Conservation (phyloP, 2,113 vertebrate species). For the Rynchops niger region DNA sequence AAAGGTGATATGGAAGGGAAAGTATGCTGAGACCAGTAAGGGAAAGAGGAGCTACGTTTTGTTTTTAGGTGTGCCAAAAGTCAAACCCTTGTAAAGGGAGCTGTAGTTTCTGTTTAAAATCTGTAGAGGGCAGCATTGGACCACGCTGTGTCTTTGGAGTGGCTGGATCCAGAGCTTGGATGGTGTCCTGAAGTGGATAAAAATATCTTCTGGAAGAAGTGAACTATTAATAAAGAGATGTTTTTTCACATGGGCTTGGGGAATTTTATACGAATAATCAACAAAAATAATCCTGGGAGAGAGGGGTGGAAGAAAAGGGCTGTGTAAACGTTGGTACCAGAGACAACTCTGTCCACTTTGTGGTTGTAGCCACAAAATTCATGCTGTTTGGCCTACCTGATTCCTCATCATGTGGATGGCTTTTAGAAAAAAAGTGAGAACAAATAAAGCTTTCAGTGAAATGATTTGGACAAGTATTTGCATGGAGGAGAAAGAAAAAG, state of each 20-base stretch:
- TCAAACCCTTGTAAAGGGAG: accelerated
- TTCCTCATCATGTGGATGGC: not conserved
- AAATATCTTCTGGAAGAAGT: not conserved
- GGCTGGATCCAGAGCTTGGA: not conserved
- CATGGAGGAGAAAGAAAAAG: not conserved
- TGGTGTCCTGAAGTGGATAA: not conserved
- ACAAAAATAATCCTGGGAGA: not conserved
- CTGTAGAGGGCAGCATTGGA: conserved; percentile 58
- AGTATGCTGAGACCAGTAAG: not conserved
- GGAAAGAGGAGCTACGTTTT: not conserved
- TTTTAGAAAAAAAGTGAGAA: not conserved
- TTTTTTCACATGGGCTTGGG: not conserved
- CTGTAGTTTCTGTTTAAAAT: not conserved
- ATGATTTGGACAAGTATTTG: not conserved
- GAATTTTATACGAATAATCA: not conserved
- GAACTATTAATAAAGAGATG: not conserved
- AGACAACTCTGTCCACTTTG: not conserved
- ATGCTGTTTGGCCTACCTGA: not conserved
- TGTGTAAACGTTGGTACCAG: not conserved
- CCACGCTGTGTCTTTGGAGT: not conserved
- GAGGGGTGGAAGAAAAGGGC: not conserved
- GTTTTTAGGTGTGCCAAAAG: not conserved
- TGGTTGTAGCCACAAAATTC: not conserved
- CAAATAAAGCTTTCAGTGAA: not conserved
- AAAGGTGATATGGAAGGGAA: not conserved